phyloP scores from a whole-genome alignment of 2,113 vertebrate species.

The Colossoma macropomum region DNA sequence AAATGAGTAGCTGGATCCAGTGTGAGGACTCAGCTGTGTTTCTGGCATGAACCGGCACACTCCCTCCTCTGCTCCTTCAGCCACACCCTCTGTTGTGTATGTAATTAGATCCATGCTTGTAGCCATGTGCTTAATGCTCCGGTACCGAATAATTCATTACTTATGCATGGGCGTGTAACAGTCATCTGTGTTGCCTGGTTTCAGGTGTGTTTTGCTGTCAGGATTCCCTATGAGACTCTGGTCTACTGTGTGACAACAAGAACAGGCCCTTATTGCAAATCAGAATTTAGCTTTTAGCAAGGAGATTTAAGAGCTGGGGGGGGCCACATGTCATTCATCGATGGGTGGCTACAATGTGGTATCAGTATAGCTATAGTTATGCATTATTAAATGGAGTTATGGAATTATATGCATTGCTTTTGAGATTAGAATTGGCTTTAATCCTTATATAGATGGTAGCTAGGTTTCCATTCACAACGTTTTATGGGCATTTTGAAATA shows the following conservation, averaged over 20 bases:
- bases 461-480: too few species aligned
- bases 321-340: too few species aligned
- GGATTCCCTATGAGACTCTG: not conserved
- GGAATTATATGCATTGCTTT: too few species aligned
- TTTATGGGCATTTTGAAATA: too few species aligned
- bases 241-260: not conserved
- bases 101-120: conserved; percentile 46
- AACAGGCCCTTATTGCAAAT: not conserved
- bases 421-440: too few species aligned
- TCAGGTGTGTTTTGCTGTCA: not conserved
- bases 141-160: conserved; percentile 37
- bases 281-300: not conserved
- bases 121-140: conserved; percentile 28
- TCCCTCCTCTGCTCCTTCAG: conserved; percentile 9
- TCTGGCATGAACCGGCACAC: conserved; percentile 15
- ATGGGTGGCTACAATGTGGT: too few species aligned
- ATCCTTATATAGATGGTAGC: too few species aligned
- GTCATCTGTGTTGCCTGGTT: conserved; percentile 7
- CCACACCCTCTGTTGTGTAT: conserved; percentile 51
- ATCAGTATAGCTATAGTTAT: too few species aligned
- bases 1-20: conserved; percentile 1
- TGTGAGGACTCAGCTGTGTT: conserved; percentile 2
- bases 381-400: too few species aligned
- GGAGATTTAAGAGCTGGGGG: too few species aligned
- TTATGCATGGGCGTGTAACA: conserved; percentile 30